Evolutionary conservation across 2,888 invertebrate species (phyloP), one percentile per base, ranked within the genome.

Genomic region (Lysandra coridon): DNA sequence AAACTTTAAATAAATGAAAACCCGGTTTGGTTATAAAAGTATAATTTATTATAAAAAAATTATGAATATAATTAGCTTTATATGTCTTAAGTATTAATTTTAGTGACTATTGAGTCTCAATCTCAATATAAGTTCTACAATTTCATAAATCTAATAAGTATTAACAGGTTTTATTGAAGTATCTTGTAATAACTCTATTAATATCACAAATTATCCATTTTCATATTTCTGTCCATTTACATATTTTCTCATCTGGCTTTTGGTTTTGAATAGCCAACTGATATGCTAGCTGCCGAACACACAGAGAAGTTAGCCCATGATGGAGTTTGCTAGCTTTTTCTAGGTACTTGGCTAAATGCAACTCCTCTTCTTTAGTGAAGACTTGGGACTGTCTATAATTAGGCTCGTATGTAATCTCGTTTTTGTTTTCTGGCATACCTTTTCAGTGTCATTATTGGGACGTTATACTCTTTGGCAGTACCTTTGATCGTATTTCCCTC

Each of bases 361-460:
- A 57, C 76, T 76, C 76, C 57, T 76, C 76, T 57, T 49, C 57
- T 57, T 12, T 33, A 49, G 76, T 53, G 57, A 57, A 76, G 57
- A 76, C 57, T 76, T 76, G 76, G 49, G 76, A 76, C 76, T 76
- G 76, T 49, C 76, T 57, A 77, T 77, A 77, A 30, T 77, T 77
- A 33, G 57, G 77, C 60, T 57, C 60, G 77, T 77, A 60, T 60
- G n/a, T 60, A 60, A 60, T 60, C 57, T 60, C 57, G n/a, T 60
- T 60, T 60, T 60, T 60, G 57, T 60, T 60, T 60, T n/a, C 57
- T 60, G 14, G n/a, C 57, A 60, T 60, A 60, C 57, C 57, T 60
- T 60, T 60, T 60, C 57, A 60, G 17, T 60, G 57, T 60, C 57
- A 60, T 60, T 60, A 60, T 60, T 60, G 57, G 57, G 57, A 60